Conservation (phyloP, 2,113 vertebrate genomes). For the Salvelinus sp. region DNA sequence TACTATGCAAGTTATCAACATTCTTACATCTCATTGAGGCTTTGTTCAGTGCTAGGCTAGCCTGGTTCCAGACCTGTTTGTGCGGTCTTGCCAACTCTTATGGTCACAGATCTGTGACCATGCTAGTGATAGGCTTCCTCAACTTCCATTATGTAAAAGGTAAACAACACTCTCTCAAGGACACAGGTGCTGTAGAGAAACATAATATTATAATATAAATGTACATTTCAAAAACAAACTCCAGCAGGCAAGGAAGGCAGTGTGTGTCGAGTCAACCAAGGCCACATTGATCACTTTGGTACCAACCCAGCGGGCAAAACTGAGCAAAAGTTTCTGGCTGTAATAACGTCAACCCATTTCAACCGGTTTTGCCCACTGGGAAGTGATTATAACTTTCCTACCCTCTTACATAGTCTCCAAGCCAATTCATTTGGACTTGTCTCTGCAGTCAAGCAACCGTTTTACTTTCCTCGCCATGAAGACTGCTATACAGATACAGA, state of each 20-base stretch:
- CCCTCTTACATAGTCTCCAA: not conserved
- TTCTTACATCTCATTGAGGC: too few species aligned
- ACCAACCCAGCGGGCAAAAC: not conserved
- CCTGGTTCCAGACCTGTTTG: too few species aligned
- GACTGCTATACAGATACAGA: slow-evolving; percentile 69
- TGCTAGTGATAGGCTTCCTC: not conserved
- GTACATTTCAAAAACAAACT: not conserved
- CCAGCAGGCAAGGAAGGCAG: not conserved
- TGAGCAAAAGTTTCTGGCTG: too few species aligned
- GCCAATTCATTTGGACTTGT: slow-evolving; percentile 58
- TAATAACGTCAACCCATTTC: too few species aligned
- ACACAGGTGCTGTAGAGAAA: too few species aligned
- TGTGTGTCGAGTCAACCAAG: not conserved
- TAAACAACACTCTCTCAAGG: not conserved
- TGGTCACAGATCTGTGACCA: too few species aligned
- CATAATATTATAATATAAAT: not conserved
- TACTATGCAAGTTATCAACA: too few species aligned
- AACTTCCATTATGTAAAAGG: not conserved
- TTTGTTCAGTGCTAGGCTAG: too few species aligned
- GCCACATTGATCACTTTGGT: slow-evolving; percentile 5
- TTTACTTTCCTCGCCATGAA: slow-evolving; percentile 77
- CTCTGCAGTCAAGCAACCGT: slow-evolving; percentile 63
- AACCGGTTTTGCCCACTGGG: too few species aligned
- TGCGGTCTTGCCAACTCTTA: too few species aligned
- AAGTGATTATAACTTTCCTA: too few species aligned